phyloP scores from a whole-genome alignment of 2,113 vertebrate species.

The Amblyopsis rosae region DNA sequence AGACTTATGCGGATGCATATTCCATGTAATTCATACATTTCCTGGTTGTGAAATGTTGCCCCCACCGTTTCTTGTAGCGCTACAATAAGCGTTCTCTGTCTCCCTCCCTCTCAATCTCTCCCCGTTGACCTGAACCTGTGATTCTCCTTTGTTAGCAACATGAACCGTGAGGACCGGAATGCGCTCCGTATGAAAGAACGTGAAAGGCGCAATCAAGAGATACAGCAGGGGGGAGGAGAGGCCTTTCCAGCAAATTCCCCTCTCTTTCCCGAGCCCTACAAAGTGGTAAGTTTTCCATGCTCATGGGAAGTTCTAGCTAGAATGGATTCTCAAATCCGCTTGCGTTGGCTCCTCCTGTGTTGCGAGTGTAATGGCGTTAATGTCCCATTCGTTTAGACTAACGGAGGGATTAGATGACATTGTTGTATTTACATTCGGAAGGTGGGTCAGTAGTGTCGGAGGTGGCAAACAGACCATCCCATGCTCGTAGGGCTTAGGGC shows the following conservation, averaged over 20 bases:
- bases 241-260: constrained; percentile 95
- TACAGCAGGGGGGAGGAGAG: constrained; percentile 95
- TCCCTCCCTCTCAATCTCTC: constrained; percentile 27
- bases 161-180: constrained; percentile 99
- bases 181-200: constrained; percentile 99
- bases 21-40: too few species aligned
- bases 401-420: too few species aligned
- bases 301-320: constrained; percentile 17
- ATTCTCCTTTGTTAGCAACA: constrained; percentile 90
- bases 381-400: too few species aligned
- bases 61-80: too few species aligned
- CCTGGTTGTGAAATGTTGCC: too few species aligned
- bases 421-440: too few species aligned
- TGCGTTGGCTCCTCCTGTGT: not conserved
- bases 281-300: constrained; percentile 89
- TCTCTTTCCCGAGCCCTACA: constrained; percentile 97
- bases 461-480: too few species aligned
- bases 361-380: too few species aligned
- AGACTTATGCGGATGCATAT: too few species aligned
- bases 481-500: too few species aligned
- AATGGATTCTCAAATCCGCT: constrained; percentile 27
- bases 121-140: constrained; percentile 50
- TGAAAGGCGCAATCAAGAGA: constrained; percentile 82
- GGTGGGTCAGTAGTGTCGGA: too few species aligned
- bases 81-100: constrained; percentile 8